Evolutionary conservation across 2,888 invertebrate genomes (phyloP).

Genomic region (Amphimallon solstitiale): DNA sequence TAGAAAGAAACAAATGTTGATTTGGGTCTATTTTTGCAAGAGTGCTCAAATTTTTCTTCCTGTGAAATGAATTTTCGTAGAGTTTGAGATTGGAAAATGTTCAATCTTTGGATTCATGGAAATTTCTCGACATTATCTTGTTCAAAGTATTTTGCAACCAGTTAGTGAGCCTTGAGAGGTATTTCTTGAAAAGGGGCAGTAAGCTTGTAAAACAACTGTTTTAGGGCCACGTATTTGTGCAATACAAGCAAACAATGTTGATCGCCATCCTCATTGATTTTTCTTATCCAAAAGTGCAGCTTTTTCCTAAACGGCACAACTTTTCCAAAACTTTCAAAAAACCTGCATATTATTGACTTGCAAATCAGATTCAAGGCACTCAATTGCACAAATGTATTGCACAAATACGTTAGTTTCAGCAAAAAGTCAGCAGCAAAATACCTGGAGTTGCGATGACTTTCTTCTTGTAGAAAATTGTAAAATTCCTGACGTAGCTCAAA

Average conservation of each 20-base stretch:
- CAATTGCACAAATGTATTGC: slow-evolving; percentile 2
- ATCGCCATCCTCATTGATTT: slow-evolving; percentile 9
- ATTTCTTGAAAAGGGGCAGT: too few species aligned
- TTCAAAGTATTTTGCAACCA: slow-evolving; percentile 13
- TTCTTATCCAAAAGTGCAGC: slow-evolving; percentile 6
- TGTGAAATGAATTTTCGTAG: neutral
- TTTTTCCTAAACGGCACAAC: slow-evolving; percentile 2
- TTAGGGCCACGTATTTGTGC: slow-evolving; percentile 2
- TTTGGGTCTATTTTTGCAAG: too few species aligned
- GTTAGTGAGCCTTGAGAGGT: neutral
- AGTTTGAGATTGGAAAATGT: neutral
- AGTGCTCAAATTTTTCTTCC: too few species aligned
- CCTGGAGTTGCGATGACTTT: neutral
- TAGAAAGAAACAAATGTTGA: neutral
- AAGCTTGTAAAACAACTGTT: slow-evolving; percentile 6
- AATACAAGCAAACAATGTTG: neutral
- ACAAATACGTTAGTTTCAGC: too few species aligned
- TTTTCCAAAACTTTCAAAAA: slow-evolving; percentile 12
- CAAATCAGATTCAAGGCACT: neutral
- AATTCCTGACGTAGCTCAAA: slow-evolving; percentile 1
- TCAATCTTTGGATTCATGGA: neutral
- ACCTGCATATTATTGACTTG: neutral
- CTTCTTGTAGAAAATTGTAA: neutral
- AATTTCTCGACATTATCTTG: slow-evolving; percentile 14
- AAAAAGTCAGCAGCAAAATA: neutral